Conservation (phyloP, 2,797 vertebrate genomes). For the Chloroceryle inda region DNA sequence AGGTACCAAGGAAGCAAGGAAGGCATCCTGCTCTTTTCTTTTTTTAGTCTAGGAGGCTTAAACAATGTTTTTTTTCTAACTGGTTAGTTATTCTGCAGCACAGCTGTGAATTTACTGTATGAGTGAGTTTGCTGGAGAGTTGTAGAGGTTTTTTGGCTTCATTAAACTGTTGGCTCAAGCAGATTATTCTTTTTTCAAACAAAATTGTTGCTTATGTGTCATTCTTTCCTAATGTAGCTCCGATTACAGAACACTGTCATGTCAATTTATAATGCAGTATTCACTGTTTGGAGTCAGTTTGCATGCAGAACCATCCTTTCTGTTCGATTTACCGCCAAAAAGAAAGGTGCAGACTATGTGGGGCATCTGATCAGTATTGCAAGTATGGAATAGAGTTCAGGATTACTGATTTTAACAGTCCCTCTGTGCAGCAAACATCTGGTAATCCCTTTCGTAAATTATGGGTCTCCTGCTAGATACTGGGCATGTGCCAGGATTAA, state of each 20-base stretch:
- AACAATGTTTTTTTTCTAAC: not conserved
- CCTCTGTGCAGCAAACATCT: not conserved
- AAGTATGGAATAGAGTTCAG: not conserved
- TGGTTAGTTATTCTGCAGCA: not conserved
- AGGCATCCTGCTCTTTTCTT: not conserved
- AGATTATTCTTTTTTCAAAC: not conserved
- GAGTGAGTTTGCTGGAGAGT: not conserved
- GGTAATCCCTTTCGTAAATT: not conserved
- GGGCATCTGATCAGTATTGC: not conserved
- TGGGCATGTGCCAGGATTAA: not conserved
- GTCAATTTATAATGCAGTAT: not conserved
- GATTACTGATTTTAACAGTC: not conserved
- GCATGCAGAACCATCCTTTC: not conserved
- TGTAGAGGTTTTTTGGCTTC: not conserved
- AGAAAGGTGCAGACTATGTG: not conserved
- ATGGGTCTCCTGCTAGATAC: not conserved
- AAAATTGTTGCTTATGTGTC: rapidly evolving
- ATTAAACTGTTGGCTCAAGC: not conserved
- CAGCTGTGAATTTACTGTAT: not conserved
- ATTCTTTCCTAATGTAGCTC: not conserved
- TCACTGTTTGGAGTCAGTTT: not conserved
- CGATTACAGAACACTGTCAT: not conserved
- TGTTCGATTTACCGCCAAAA: not conserved
- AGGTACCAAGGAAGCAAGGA: not conserved
- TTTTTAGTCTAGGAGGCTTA: not conserved